Base-by-base conservation (phyloP, 2,113 vertebrate genomes). In the Murina feae region DNA sequence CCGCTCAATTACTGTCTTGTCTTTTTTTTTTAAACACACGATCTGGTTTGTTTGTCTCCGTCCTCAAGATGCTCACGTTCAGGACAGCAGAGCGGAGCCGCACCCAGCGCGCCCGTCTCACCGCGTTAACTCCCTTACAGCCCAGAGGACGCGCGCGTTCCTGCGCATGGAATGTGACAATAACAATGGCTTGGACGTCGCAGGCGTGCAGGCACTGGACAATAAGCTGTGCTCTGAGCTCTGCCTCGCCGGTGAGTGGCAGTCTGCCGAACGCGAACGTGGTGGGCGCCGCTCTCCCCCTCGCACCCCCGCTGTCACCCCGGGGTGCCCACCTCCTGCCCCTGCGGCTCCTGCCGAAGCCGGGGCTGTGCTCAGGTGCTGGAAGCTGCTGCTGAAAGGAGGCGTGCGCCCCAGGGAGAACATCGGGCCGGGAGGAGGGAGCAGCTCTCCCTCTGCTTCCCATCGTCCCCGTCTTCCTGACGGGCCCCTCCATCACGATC, bases 221-320 rank as follows among this genome's bases (percentile, higher is more conserved):
- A 99, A 99, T 99, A 99, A 99, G 98, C 99, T 99, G 98, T 99
- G 99, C 99, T 98, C 99, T 98, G 98, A 99, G 98, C 98, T 98
- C 99, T 98, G 99, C 99, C 99, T 99, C 98, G 98, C 99, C 96
- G 99, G 99, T 99, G 99, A 99, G 99, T 99, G 99, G 99, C 99
- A 98, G 97, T 98, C 98, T 98, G 98, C 98, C 98, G 98, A 99
- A 99, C 99, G 98, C 98, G 99, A 99, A 99, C 98, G 98, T 97
- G 97, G 97, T 86, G 97, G 94, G 98, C 86, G 93, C 88, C 0
- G 44, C 72, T 88, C 87, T 93, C 91, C 93, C 72, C 28, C 95
- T 63, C 86, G 7, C 55, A 37, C 76, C 95, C 89, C 72, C 53
- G 81, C 83, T 71, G 94, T 78, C 76, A 76, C 94, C 95, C 86